Percentiles rank a stretch among this genome's conserved stretches.
Evolutionary conservation across 2,888 invertebrate genomes (phyloP).

Genomic region (Cerastis rubricosa): DNA sequence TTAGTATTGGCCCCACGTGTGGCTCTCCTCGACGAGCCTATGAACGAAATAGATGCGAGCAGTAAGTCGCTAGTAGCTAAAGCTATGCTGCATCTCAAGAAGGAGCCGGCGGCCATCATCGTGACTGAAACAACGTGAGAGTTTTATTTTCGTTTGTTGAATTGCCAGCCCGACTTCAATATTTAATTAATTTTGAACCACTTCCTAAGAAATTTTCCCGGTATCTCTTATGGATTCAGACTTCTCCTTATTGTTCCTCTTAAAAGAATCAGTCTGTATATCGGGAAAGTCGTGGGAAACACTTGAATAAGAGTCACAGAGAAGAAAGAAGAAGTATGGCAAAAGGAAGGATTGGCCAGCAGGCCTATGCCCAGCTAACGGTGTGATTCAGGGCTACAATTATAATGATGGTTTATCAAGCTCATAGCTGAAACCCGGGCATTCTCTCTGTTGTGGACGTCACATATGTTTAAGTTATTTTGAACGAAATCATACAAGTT

Average conservation of each 20-base stretch:
- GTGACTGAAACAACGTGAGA: slow-evolving; percentile 45
- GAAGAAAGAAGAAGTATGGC: not conserved
- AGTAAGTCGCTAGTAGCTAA: slow-evolving; percentile 38
- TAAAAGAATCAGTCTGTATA: not conserved
- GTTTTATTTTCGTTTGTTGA: not conserved
- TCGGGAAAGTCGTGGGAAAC: not conserved
- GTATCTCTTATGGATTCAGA: not conserved
- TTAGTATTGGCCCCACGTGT: slow-evolving; percentile 42
- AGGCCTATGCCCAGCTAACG: not conserved
- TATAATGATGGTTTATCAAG: too few relatives aligned
- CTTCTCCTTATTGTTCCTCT: not conserved
- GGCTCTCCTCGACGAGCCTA: slow-evolving; percentile 56
- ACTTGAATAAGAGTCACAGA: not conserved
- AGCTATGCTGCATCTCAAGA: slow-evolving; percentile 27
- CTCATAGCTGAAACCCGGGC: too few relatives aligned
- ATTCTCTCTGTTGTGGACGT: too few relatives aligned
- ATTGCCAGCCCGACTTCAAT: not conserved
- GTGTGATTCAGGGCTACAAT: not conserved
- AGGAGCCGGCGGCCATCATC: slow-evolving; percentile 29
- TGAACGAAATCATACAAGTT: too few relatives aligned
- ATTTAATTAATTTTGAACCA: not conserved
- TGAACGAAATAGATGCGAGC: slow-evolving; percentile 34
- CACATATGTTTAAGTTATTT: too few relatives aligned
- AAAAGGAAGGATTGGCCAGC: not conserved
- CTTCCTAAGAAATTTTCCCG: not conserved